Evolutionary conservation across 2,888 invertebrate genomes (phyloP), one percentile per base, ranked within the genome.

Genomic region (Diaphora mendica): DNA sequence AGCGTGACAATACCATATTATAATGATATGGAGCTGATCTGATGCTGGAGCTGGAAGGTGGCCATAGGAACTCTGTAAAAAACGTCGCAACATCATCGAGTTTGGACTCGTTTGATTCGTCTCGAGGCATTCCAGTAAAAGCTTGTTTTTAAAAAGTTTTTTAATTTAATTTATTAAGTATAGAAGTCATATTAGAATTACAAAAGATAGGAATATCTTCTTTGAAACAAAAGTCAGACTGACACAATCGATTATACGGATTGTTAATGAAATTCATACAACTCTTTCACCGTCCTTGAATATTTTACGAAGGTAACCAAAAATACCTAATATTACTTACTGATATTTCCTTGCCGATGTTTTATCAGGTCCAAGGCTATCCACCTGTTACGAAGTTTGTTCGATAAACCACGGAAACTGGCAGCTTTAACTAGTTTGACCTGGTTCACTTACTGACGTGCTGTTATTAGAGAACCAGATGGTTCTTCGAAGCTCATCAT

Each of bases 351-450:
- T 59, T 62, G 70, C 69, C 26, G 59, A 51, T 59, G 51, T 62
- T 74, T 62, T 13, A 59, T 75, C 67, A 74, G 75, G 70, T 23
- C 78, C 77, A 82, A 84, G 82, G 80, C 1, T 64, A 55, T 35
- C 75, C 77, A 81, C 80, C 80, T 81, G 84, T 83, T 73, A 62
- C 65, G 65, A 5, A 15, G 85, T 84, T 84, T 73, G 85, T 82
- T 84, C 84, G 78, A 84, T 84, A 82, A 35, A 70, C 74, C 79
- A 79, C 76, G 72, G 84, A 62, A 71, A 83, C 84, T 71, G 35
- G 33, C 39, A 65, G 76, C 76, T 82, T 64, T 77, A 80, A 80
- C 76, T 82, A 76, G 82, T 83, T 82, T 51, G 77, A 75, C 84
- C 83, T 23, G 79, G 78, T 83, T 84, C 42, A 73, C 68, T 76